Base-by-base conservation (phyloP, 1,140 invertebrate genomes). In the Heliconius congener region DNA sequence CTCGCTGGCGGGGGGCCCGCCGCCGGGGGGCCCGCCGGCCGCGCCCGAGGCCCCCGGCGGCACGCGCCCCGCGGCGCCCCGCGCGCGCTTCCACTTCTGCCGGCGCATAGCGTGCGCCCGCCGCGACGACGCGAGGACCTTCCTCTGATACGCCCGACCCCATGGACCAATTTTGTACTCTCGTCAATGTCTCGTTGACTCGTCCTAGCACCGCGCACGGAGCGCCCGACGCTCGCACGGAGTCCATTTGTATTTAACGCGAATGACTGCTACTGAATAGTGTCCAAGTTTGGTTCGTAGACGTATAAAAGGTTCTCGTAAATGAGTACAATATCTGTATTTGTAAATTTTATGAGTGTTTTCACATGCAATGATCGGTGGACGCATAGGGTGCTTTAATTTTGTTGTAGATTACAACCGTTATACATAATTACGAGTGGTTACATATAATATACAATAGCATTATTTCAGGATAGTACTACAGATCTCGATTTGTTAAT, bases 121-220 rank as follows among this genome's bases (percentile, higher is more conserved):
- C 83, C 87, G 82, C 84, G 89, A 90, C 85, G 86, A 93, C 86
- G 90, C 86, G 79, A 86, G 90, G 75, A 90, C 87, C 82, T 94
- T 91, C 87, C 91, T 94, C 74, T 94, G 84, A 94, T 85, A 89
- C 87, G 85, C 86, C 80, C 83, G 82, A 77, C 86, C 84, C 87
- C 85, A 89, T 89, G 90, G 91, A 94, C 91, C 90, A 92, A 93
- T 94, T 94, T 94, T 94, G 78, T 93, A 94, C 85, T 93, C 87
- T 83, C 84, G 85, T 87, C 87, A 84, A 88, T 79, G 83, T 84
- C 87, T 89, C 84, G 87, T 83, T 85, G 86, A 88, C 87, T 88
- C 87, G 88, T 90, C 90, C 90, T 91, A 86, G 88, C 85, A 81
- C 82, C 87, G 81, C 83, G 85, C 81, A 77, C 85, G 82, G 86